Conservation (phyloP, 2,113 vertebrate genomes). For the Pontoporia blainvillei region DNA sequence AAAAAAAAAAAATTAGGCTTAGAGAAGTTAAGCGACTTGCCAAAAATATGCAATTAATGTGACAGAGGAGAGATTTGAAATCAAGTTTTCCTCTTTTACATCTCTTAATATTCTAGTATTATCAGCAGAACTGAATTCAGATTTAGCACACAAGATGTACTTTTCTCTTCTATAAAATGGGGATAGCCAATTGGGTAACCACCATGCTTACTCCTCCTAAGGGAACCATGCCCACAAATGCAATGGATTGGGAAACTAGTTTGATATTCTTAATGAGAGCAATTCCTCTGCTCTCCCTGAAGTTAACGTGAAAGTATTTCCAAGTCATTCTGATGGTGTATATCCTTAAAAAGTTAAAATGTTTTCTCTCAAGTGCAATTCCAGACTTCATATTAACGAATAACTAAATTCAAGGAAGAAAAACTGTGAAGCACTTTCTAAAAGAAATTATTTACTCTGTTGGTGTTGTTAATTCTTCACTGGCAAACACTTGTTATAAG, state of each 20-base stretch:
- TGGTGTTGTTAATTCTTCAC: neutral
- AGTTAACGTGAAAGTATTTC: neutral
- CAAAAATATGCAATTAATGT: neutral
- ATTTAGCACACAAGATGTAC: neutral
- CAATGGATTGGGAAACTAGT: neutral
- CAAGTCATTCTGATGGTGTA: neutral
- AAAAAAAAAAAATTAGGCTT: neutral
- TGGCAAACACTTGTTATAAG: neutral
- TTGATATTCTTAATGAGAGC: neutral
- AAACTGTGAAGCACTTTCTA: neutral
- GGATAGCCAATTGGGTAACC: neutral
- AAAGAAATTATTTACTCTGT: neutral
- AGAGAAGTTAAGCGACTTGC: neutral
- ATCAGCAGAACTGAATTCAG: neutral
- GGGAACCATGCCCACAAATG: neutral
- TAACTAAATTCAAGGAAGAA: neutral
- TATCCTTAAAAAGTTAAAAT: neutral
- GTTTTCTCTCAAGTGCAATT: neutral
- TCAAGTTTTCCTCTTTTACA: neutral
- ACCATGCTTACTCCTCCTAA: neutral
- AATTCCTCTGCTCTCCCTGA: neutral
- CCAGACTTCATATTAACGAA: neutral
- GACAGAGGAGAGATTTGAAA: neutral
- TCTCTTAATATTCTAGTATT: neutral
- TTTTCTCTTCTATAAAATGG: neutral